Evolutionary conservation across 2,113 vertebrate genomes (phyloP).

Genomic region (Ia io): DNA sequence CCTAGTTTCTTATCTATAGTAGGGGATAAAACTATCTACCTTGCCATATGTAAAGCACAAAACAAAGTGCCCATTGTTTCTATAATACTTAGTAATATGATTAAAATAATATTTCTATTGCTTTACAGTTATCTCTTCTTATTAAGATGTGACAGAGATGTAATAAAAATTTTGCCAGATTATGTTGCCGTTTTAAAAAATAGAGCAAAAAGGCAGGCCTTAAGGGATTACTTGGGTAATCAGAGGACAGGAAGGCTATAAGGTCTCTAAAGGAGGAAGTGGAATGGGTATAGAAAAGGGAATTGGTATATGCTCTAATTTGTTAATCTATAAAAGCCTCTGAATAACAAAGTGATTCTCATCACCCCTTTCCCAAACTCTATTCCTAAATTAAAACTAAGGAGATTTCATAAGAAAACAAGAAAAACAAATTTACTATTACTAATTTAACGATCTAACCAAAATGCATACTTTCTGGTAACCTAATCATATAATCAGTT

Average conservation of each 20-base stretch:
- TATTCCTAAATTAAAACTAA: slow-evolving; percentile 28
- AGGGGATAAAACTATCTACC: background rate
- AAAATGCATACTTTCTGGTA: background rate
- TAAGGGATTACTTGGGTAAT: background rate
- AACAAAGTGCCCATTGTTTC: background rate
- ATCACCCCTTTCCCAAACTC: background rate
- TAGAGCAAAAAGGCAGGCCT: background rate
- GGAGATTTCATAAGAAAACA: slow-evolving; percentile 15
- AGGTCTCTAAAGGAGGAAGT: background rate
- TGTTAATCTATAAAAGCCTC: background rate
- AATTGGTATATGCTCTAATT: background rate
- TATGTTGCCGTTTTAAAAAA: slow-evolving; percentile 6
- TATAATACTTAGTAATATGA: background rate
- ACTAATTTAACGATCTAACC: background rate
- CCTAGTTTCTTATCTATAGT: background rate
- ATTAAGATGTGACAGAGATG: background rate
- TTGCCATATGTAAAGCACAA: background rate
- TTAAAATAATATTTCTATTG: slow-evolving; percentile 10
- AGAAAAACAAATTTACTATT: background rate
- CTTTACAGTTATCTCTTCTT: background rate
- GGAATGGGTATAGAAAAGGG: background rate
- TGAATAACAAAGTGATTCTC: background rate
- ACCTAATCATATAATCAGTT: background rate
- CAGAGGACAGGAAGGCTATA: background rate
- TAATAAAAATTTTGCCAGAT: background rate